Base-by-base conservation (phyloP, 2,888 invertebrate species). In the Acleris cristana region DNA sequence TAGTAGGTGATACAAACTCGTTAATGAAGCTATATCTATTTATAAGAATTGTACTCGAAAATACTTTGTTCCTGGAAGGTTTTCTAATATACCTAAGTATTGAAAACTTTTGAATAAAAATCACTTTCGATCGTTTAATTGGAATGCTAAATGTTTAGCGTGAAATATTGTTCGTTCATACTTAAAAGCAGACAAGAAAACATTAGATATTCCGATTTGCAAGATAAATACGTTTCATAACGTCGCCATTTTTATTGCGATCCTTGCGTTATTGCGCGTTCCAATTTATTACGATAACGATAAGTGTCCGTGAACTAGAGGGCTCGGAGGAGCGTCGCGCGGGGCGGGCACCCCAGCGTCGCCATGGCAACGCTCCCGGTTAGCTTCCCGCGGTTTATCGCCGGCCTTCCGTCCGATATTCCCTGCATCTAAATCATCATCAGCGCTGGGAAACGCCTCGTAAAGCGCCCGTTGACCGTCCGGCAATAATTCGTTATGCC, bases 351-450 rank as follows among this genome's bases (percentile, higher is more conserved):
- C 70, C 72, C 73, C 70, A 73, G 66, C 72, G 88, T 92, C 81
- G 80, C 82, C 82, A 89, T 86, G 83, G 80, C 79, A 78, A 91
- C 90, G 76, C 64, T 26, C 69, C 74, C 72, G 72, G 64, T 64
- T 64, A 61, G 61, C 73, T 77, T 80, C 78, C 84, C 84, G 83
- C 84, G 82, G 80, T 83, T 84, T 84, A 86, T 84, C 82, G 83
- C 76, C 76, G 74, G 79, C 79, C 83, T 87, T 89, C 88, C 88
- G 88, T 76, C 84, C 84, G 81, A 86, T 87, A 83, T 85, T 86
- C 83, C 86, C 84, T 88, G 89, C 90, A 89, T 88, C 89, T 91
- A 91, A 90, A 92, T 92, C 92, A 92, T 90, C 89, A 90, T 92
- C 90, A 90, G 84, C 70, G 82, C 76, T 85, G 87, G 87, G 86